phyloP scores from a whole-genome alignment of 2,888 invertebrate species.

The Halictus quadricinctus region DNA sequence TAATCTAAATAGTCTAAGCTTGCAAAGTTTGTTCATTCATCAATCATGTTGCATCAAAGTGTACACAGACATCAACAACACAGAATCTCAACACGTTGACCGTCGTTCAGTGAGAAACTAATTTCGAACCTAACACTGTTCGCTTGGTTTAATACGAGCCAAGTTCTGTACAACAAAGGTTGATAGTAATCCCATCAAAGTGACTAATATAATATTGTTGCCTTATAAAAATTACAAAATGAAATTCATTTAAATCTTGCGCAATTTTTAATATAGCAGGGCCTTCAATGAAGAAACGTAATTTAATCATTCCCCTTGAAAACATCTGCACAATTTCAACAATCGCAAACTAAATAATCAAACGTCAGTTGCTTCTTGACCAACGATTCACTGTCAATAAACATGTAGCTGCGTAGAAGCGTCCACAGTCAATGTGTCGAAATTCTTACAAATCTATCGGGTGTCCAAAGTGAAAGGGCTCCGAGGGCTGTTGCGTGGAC shows the following conservation, averaged over 20 bases:
- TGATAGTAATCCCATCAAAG: no score
- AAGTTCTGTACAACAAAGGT: neutral
- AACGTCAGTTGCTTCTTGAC: neutral
- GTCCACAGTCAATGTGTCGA: neutral
- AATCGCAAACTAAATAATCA: neutral
- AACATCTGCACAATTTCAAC: neutral
- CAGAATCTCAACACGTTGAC: neutral
- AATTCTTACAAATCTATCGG: neutral
- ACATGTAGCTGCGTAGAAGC: neutral
- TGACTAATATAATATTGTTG: neutral
- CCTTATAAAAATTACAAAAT: neutral
- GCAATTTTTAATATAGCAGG: neutral
- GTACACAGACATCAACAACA: neutral
- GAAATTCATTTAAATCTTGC: neutral
- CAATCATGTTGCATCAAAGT: neutral
- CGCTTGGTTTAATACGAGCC: neutral
- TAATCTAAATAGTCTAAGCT: neutral
- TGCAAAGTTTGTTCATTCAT: neutral
- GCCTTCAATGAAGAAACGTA: no score
- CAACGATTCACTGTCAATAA: no score
- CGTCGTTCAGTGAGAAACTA: neutral
- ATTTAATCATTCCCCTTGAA: neutral
- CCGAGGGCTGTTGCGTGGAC: slow-evolving; percentile 27
- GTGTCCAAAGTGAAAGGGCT: slow-evolving; percentile 1
- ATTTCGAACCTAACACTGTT: neutral